Conservation (phyloP, 2,888 invertebrate genomes). For the Hirtodrosophila histrioides region DNA sequence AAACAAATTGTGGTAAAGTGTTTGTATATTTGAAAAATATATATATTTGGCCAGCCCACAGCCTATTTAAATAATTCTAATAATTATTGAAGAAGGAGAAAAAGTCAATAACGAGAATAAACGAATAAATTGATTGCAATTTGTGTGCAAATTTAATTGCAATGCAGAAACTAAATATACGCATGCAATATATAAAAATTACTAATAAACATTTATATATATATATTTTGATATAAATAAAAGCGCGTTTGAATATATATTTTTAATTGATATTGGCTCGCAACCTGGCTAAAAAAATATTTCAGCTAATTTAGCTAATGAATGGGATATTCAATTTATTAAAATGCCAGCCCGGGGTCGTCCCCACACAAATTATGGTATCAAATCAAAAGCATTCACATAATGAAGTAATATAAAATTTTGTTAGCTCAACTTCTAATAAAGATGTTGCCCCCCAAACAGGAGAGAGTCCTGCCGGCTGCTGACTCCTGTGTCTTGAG, state of each 20-base stretch:
- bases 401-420: constrained; percentile 73
- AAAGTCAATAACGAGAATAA: constrained; percentile 33
- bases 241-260: constrained; percentile 44
- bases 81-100: constrained; percentile 30
- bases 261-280: constrained; percentile 39
- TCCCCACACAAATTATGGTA: constrained; percentile 55
- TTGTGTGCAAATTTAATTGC: constrained; percentile 39
- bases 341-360: constrained; percentile 33
- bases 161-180: constrained; percentile 5
- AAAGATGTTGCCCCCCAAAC: constrained; percentile 37
- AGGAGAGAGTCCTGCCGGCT: not conserved
- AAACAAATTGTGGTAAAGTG: constrained; percentile 14
- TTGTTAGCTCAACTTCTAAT: constrained; percentile 63
- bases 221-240: constrained; percentile 71
- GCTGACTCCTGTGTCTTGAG: constrained; percentile 15
- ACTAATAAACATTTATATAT: constrained; percentile 74
- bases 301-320: constrained; percentile 49
- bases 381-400: constrained; percentile 64
- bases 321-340: constrained; percentile 62
- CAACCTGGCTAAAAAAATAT: constrained; percentile 6
- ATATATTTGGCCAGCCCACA: constrained; percentile 22
- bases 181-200: constrained; percentile 36
- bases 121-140: constrained; percentile 48
- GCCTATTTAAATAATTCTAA: constrained; percentile 20
- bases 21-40: constrained; percentile 35